Percentiles rank a stretch among this genome's conserved stretches.
phyloP scores from a whole-genome alignment of 2,888 invertebrate genomes.

The Congeria kusceri region DNA sequence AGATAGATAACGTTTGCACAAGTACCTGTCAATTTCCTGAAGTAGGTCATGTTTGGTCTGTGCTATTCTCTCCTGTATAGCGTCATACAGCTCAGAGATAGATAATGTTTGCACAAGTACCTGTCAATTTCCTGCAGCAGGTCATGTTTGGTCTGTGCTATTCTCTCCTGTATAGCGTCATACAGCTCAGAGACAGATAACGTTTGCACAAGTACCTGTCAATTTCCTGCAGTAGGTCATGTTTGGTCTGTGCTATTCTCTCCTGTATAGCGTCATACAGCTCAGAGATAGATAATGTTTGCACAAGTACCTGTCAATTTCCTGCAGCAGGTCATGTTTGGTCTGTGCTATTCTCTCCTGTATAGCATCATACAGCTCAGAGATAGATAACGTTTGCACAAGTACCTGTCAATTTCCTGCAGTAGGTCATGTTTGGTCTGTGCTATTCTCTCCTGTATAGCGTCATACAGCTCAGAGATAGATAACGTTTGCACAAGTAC shows the following conservation, averaged over 20 bases:
- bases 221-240: constrained; percentile 89
- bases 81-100: constrained; percentile 89
- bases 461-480: constrained; percentile 89
- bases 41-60: constrained; percentile 89
- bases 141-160: constrained; percentile 89
- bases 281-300: constrained; percentile 86
- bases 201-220: constrained; percentile 86
- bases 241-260: constrained; percentile 89
- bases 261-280: constrained; percentile 90
- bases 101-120: constrained; percentile 80
- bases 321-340: constrained; percentile 89
- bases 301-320: constrained; percentile 88
- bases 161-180: constrained; percentile 89
- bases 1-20: constrained; percentile 83
- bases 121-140: constrained; percentile 90
- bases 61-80: constrained; percentile 89
- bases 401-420: constrained; percentile 89
- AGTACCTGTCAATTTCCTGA: constrained; percentile 89
- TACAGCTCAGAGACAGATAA: constrained; percentile 88
- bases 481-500: constrained; percentile 80
- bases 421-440: constrained; percentile 89
- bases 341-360: constrained; percentile 90
- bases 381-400: constrained; percentile 83
- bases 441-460: constrained; percentile 89
- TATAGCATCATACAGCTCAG: constrained; percentile 89